These are phyloP conservation scores for Erythrocebus patas DNA, from an alignment of 2,113 vertebrate genomes.

Conservation along the genomic window DNA sequence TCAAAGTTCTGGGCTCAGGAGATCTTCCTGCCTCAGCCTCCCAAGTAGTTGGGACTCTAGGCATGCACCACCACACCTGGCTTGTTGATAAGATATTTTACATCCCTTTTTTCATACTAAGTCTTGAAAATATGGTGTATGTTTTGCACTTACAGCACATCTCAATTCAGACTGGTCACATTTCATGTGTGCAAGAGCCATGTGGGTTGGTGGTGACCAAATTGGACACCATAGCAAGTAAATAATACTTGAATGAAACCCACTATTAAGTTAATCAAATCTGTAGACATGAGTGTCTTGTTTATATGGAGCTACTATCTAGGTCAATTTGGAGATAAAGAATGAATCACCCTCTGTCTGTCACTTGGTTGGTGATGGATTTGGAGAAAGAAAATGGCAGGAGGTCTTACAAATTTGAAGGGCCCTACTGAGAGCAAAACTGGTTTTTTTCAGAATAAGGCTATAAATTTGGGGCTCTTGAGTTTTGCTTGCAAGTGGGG, in stretches of 20 bases:
- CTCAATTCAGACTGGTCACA: neutral
- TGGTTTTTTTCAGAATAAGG: neutral
- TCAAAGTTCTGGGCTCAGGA: neutral
- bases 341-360: neutral
- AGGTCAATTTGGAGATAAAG: neutral
- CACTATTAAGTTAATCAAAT: neutral
- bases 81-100: neutral
- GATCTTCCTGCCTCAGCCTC: neutral
- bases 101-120: neutral
- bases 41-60: neutral
- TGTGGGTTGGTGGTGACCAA: neutral
- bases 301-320: neutral
- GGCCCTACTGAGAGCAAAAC: neutral
- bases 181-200: neutral
- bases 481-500: neutral
- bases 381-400: neutral
- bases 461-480: neutral
- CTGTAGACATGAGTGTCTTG: neutral
- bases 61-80: too few relatives aligned
- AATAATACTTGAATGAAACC: neutral
- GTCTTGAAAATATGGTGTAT: neutral
- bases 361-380: neutral
- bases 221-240: neutral
- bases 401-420: neutral
- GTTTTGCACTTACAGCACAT: neutral